Evolutionary conservation across 2,797 vertebrate species (phyloP), one percentile per base, ranked within the genome.

Genomic region (Paratrypauchen microcephalus): DNA sequence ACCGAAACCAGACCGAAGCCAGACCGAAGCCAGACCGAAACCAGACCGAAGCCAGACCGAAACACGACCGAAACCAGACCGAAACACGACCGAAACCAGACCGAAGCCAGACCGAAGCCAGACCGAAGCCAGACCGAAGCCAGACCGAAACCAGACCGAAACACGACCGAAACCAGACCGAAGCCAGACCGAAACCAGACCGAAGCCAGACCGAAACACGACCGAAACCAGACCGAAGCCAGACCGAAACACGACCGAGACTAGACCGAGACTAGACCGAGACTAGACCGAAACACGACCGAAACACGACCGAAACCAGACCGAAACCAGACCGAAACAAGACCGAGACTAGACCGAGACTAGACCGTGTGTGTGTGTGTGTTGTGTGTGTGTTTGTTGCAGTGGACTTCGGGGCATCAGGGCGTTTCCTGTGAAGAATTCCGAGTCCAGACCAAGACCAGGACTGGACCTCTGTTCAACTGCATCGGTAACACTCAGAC

Each of bases 381-480:
- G 32, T 36, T 32, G 32, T 36, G 7, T 32, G 32, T 36, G 32
- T 36, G 32, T 36, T 36, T 36, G n/a, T 21, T 70, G 63, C 79
- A 90, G 87, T 90, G 89, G 86, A 70, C 67, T 2, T 63, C 83
- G 60, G 86, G 92, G 36, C 93, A 94, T 45, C 86, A 93, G 66
- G 89, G 87, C 30, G 70, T 89, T 2, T 89, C 91, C 55, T 94
- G 93, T 83, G 73, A 92, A 24, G 85, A 90, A 82, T 93, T 92
- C 77, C 89, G 73, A 68, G 58, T 77, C 12, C 32, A 11, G 59
- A 59, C 30, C 50, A 16, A 13, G 18, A 9, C 30, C 54, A 21
- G 9, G 52, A 39, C 36, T 1, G 1, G 21, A 50, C 66, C 16
- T 41, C 2, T 15, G 2, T 62, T 36, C 59, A 62, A 41, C 59